These are phyloP conservation scores for Atta colombica DNA, from an alignment of 1,140 invertebrate species.

Conservation along the genomic window DNA sequence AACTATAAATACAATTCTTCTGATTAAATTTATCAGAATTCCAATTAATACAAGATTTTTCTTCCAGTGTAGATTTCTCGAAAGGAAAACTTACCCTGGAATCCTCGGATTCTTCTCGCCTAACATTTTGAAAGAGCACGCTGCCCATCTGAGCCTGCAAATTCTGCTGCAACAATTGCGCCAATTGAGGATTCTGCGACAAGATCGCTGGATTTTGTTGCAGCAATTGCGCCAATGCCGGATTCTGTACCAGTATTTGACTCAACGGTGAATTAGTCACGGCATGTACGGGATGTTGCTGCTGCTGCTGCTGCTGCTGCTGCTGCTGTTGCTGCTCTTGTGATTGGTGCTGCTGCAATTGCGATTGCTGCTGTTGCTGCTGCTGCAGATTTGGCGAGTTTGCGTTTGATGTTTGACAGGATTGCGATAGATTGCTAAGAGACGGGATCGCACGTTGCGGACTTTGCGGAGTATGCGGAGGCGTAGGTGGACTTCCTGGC, in stretches of 20 bases:
- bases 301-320: neutral
- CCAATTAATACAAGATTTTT: too few relatives aligned
- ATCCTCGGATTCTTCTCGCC: slow-evolving; percentile 82
- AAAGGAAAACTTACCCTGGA: slow-evolving; percentile 79
- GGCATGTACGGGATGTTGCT: slow-evolving; percentile 73
- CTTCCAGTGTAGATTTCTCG: too few relatives aligned
- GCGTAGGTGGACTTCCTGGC: slow-evolving; percentile 85
- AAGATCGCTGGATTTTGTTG: slow-evolving; percentile 84
- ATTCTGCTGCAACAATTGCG: slow-evolving; percentile 84
- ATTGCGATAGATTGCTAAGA: slow-evolving; percentile 79
- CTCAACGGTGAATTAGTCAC: slow-evolving; percentile 80
- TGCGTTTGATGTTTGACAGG: slow-evolving; percentile 78
- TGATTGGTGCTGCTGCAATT: slow-evolving; percentile 56
- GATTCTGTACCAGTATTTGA: slow-evolving; percentile 84
- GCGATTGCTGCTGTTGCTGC: slow-evolving; percentile 63
- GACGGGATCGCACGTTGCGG: slow-evolving; percentile 82
- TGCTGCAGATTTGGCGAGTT: slow-evolving; percentile 72
- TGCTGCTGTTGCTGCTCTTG: slow-evolving; percentile 30
- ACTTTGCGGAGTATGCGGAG: slow-evolving; percentile 85
- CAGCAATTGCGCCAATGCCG: slow-evolving; percentile 83
- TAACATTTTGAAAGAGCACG: slow-evolving; percentile 79
- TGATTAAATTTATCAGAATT: too few relatives aligned
- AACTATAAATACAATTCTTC: too few relatives aligned
- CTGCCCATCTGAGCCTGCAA: slow-evolving; percentile 84
- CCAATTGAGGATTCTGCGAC: slow-evolving; percentile 83